Base-by-base conservation (phyloP, 2,113 vertebrate genomes). In the Trogon melanurus region DNA sequence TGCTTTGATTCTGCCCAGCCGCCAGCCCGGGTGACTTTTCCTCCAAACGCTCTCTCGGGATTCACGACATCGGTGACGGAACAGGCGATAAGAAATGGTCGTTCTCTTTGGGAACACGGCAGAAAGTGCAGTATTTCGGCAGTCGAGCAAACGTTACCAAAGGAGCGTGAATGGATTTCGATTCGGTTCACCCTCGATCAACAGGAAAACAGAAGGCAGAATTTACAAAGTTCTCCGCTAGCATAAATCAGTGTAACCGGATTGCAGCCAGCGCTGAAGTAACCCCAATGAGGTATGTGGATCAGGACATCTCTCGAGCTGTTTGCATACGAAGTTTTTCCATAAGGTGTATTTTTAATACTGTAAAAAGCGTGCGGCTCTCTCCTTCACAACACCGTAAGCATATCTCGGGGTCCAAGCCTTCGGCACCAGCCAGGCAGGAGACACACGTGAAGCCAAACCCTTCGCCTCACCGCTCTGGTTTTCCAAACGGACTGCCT, bases 391-490 rank as follows among this genome's bases (percentile, higher is more conserved):
- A 62, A 21, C 56, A 70, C 56, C 54, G 21, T 2, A 16, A 60
- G 62, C 65, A 57, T 21, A 73, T 13, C 58, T 34, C 72, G 29
- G 22, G 44, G 44, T 48, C 69, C 87, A 71, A 76, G 41, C 1
- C 91, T 72, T 85, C 51, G 80, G 78, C 83, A 82, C 62, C 54
- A 78, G 62, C 69, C 89, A 62, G 57, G 13, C 17, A 60, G 67
- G 51, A 64, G 75, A 60, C 2, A 29, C 8, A 8, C 1, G 1
- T 1, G 61, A n/a, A 61, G 64, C 30, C 2, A 19, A 74, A 44
- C n/a, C 58, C 44, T 85, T 19, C 25, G 83, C 89, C 66, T 4
- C 0, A 53, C 23, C 4, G 0, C 45, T 50, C 2, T 0, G 23
- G n/a, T 75, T 66, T 58, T 65, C 70, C 78, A 3, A 50, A 15